Evolutionary conservation across 2,113 vertebrate species (phyloP), one percentile per base, ranked within the genome.

Genomic region (Bostrychus sinensis): DNA sequence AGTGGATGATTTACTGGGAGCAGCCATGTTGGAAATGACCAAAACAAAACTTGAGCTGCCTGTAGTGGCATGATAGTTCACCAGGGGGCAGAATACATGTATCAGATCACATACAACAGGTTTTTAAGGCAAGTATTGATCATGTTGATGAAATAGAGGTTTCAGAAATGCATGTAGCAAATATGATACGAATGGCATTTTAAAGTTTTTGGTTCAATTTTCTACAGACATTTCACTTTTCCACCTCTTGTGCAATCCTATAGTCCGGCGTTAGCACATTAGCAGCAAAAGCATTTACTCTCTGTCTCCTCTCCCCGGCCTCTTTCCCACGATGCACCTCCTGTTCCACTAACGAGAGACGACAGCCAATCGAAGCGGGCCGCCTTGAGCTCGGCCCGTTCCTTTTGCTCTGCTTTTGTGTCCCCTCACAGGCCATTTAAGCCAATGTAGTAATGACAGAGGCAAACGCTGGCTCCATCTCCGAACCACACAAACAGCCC

Each of bases 361-460:
- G 82, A 87, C 84, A 87, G 88, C 70, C 86, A 85, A 86, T 86
- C 72, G 70, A 82, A 89, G 72, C 59, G 81, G 63, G 74, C 78
- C 37, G 58, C 66, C 82, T 62, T 66, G 62, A 84, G 75, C 83
- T 56, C 13, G 55, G 62, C 26, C 37, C 22, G 45, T 4, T 55
- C 69, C 19, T 38, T 55, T 42, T 7, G 56, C 12, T 43, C 72
- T 77, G 76, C 77, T 57, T 70, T 43, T n/a, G 45, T 75, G 46
- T 74, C 46, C 67, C 48, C 67, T 82, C 62, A 36, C 46, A 62
- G 65, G 72, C 67, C 63, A 54, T 83, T 85, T 87, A 28, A 77
- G 64, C 65, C 53, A 0, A 20, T 3, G 45, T 67, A 30, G 67
- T 82, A 79, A 88, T 55, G 64, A 83, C 67, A 36, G 46, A 69